These are phyloP conservation scores for Drosophila mayri DNA, from an alignment of 1,140 invertebrate genomes.

Conservation along the genomic window DNA sequence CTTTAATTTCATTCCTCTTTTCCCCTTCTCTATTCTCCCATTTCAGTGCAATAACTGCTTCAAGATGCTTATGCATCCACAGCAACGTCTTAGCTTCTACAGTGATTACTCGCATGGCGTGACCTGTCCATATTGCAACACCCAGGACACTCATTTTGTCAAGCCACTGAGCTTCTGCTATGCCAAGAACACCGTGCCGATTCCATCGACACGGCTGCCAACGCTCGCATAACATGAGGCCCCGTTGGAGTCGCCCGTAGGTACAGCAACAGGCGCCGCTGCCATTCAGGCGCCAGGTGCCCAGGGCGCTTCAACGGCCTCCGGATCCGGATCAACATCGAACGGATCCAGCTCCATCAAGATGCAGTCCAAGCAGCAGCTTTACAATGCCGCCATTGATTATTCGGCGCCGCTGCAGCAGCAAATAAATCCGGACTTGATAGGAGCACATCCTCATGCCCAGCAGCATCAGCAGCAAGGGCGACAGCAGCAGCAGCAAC, in stretches of 20 bases:
- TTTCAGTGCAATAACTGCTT: conserved; percentile 95
- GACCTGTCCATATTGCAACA: conserved; percentile 95
- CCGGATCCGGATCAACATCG: conserved; percentile 6
- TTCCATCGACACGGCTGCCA: conserved; percentile 88
- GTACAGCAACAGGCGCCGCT: conserved; percentile 36
- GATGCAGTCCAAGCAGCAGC: conserved; percentile 50
- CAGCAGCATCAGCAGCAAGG: conserved; percentile 77
- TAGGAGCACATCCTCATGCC: conserved; percentile 81
- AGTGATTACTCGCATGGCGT: conserved; percentile 97
- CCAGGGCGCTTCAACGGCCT: conserved; percentile 64
- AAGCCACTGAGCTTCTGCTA: conserved; percentile 94
- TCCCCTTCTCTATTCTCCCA: conserved; percentile 14
- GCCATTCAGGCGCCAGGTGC: conserved; percentile 43
- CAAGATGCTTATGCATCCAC: conserved; percentile 93
- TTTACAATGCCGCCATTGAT: conserved; percentile 78
- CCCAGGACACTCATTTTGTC: conserved; percentile 96
- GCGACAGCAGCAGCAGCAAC: conserved; percentile 61
- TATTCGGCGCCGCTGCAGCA: conserved; percentile 81
- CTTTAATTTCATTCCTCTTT: not conserved
- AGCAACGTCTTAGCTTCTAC: conserved; percentile 95
- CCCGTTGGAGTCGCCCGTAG: conserved; percentile 86
- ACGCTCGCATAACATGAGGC: conserved; percentile 93
- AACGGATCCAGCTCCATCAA: conserved; percentile 22
- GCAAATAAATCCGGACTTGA: conserved; percentile 80
- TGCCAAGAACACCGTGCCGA: conserved; percentile 89